Evolutionary conservation across 2,113 vertebrate species (phyloP), one percentile per base, ranked within the genome.

Genomic region (Hoplias malabaricus): DNA sequence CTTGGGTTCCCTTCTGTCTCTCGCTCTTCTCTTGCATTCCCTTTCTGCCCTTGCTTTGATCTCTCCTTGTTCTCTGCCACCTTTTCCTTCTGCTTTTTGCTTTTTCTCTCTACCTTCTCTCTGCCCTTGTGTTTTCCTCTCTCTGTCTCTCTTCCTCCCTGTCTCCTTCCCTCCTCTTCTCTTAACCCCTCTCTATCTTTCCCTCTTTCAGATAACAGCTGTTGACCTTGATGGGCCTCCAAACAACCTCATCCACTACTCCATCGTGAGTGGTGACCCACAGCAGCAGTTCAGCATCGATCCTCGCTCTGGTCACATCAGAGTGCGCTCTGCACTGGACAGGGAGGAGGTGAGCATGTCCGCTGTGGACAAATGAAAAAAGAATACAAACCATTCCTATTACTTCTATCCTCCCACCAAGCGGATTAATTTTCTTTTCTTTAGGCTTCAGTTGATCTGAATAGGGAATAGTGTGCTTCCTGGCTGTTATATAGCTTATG

Each of bases 221-320:
- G 89, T 88, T 10, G 98, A 99, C 72, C 84, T 86, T 34, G 98
- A 99, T 33, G 96, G 96, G 4, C 93, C 94, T 0, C 84, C 91
- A 80, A 98, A 98, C 84, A 97, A 90, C 43, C 91, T 93, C 76
- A 90, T 99, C 80, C 94, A 91, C 1, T 98, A 97, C 42, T 94
- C 94, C 68, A 94, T 99, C 0, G 90, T 95, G 69, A 95, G 83
- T 75, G 98, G 97, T 1, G 95, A 98, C 82, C 81, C 90, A 0
- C 83, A 90, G 13, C 93, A 94, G 83, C 95, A 98, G 84, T 98
- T 99, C 25, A 77, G 84, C 16, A 91, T 99, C 23, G 88, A 98
- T 63, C 90, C 94, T 19, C 91, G 91, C 38, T 94, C 86, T 0
- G 98, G 98, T 34, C 92, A 95, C 38, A 92, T 99, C 48, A 90